Evolutionary conservation across 2,888 invertebrate genomes (phyloP), one percentile per base, ranked within the genome.

Genomic region (Heteropelma amictum): DNA sequence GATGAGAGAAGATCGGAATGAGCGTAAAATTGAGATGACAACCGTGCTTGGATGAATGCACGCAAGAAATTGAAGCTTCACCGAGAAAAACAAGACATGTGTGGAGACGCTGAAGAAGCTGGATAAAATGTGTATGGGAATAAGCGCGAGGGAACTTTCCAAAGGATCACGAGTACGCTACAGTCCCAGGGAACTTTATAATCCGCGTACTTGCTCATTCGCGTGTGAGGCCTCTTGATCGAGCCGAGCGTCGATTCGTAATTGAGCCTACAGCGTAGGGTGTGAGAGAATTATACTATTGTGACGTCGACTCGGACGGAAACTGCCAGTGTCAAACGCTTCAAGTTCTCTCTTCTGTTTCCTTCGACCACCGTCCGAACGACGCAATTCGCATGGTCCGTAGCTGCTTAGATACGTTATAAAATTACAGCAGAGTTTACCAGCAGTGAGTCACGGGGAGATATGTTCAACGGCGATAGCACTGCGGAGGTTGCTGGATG

Each of bases 11-110:
- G 23, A 35, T 45, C 19, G 65, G 72, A 61, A 70, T 64, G 72
- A 75, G 65, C 67, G 73, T 65, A 74, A 77, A 74, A 70, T 77
- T 77, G 73, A 70, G 76, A 70, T 65, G 76, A 76, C 75, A 71
- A 76, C 56, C 75, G 71, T 67, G 38, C 60, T 33, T 35, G 63
- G 35, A 40, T 65, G 69, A 49, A 47, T 65, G 54, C 67, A 12
- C 56, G 61, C 61, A 76, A 76, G 67, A 76, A 76, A 68, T 63
- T 33, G 56, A 56, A 40, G 42, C 60, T 33, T 40, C 54, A 21
- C 21, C 23, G 30, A 19, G 45, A 65, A 61, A 38, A 67, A 72
- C 7, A 42, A 49, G 40, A 63, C 14, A 26, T 12, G 51, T n/a
- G 12, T 14, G 23, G 38, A 40, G 49, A 17, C 14, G 35, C 61